phyloP scores from a whole-genome alignment of 2,888 invertebrate genomes.

The Diaprepes abbreviatus region DNA sequence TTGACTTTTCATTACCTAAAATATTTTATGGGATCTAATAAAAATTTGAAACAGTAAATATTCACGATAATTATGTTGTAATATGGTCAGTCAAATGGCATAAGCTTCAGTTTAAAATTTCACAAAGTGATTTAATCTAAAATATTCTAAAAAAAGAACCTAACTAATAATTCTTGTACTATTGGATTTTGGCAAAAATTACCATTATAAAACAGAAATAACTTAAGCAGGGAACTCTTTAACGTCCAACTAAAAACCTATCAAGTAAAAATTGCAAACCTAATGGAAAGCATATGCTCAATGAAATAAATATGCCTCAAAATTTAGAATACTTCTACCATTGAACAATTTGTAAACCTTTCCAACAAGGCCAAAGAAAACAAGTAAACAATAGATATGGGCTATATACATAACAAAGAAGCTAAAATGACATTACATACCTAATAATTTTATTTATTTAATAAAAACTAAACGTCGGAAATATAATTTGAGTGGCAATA shows the following conservation, averaged over 20 bases:
- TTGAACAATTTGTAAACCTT: conserved; percentile 12
- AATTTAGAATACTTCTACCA: conserved; percentile 19
- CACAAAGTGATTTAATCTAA: too few species aligned
- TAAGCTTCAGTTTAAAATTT: too few species aligned
- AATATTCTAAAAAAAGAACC: too few species aligned
- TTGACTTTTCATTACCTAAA: too few species aligned
- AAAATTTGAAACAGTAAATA: too few species aligned
- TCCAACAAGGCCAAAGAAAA: conserved; percentile 32
- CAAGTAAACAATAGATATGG: conserved; percentile 45
- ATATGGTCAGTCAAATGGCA: too few species aligned
- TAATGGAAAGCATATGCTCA: conserved; percentile 16
- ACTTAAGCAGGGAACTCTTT: background rate
- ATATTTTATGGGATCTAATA: too few species aligned
- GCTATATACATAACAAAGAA: conserved; percentile 50
- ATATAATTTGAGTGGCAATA: conserved; percentile 49
- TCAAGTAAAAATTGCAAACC: conserved; percentile 39
- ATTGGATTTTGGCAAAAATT: too few species aligned
- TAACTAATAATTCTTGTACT: too few species aligned
- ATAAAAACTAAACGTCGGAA: conserved; percentile 50
- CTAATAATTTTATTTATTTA: conserved; percentile 46
- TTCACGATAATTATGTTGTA: too few species aligned
- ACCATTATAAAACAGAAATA: background rate
- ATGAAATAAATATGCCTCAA: conserved; percentile 2
- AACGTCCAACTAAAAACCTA: conserved; percentile 29
- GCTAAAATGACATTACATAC: conserved; percentile 49